Evolutionary conservation across 1,140 invertebrate species (phyloP).

Genomic region (Cyrtorhinus lividipennis): DNA sequence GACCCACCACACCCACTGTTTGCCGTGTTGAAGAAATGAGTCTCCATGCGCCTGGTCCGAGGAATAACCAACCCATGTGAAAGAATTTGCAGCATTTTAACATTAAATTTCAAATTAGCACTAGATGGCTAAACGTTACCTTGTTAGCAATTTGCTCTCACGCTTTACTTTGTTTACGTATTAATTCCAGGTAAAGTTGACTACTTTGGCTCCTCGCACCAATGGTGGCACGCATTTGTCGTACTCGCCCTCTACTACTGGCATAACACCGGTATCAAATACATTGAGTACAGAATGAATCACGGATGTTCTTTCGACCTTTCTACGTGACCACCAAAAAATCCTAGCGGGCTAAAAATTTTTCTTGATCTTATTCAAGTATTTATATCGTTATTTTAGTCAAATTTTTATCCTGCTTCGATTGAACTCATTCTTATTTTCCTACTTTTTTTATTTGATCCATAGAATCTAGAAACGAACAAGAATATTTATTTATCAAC

Average conservation of each 20-base stretch:
- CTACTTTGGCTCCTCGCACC: constrained; percentile 85
- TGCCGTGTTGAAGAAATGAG: no score
- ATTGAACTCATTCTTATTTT: neutral
- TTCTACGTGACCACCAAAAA: neutral
- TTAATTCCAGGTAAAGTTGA: constrained; percentile 63
- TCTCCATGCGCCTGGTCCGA: no score
- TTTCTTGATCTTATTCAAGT: neutral
- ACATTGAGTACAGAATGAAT: constrained; percentile 68
- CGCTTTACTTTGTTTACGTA: no score
- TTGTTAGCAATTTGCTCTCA: no score
- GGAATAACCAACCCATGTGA: no score
- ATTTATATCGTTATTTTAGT: neutral
- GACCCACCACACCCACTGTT: no score
- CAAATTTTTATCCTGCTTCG: no score
- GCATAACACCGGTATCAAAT: constrained; percentile 83
- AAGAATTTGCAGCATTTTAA: no score
- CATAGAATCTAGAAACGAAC: neutral
- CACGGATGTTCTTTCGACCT: constrained; percentile 54
- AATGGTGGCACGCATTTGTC: constrained; percentile 88
- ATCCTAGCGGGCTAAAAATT: neutral
- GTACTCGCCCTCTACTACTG: constrained; percentile 82
- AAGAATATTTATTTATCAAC: no score
- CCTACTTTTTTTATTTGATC: neutral
- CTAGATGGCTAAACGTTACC: no score
- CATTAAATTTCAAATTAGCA: no score